Base-by-base conservation (phyloP, 2,113 vertebrate genomes). In the Scolopax mira region DNA sequence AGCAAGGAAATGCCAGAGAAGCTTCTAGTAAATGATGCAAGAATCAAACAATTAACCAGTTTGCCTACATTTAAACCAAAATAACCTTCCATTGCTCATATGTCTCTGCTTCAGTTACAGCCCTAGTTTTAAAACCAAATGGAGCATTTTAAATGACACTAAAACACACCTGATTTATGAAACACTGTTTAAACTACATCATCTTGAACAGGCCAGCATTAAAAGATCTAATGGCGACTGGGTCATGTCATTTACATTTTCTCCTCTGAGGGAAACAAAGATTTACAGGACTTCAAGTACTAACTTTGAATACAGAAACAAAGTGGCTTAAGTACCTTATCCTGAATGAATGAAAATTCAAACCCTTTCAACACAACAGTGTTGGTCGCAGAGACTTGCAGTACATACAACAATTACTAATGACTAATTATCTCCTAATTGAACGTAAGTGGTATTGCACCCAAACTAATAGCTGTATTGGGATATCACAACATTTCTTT, bases 341-440 rank as follows among this genome's bases (percentile, higher is more conserved):
- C 39, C 42, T 74, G 42, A 88, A 80, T 60, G 64, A 86, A 79
- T 35, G 62, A 85, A 74, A 90, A 88, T 1, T 31, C 60, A 95
- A 94, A 66, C 57, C 46, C 30, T 80, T 95, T 90, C 60, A 93
- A 77, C 24, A 55, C 55, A 84, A 52, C 52, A 66, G 18, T 16
- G 17, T 41, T 62, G 22, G 57, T 46, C 7, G 2, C 19, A 88
- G 89, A 77, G 57, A 42, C 74, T 61, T 75, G 21, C 24, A 21
- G 51, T 30, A 46, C 33, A 73, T 18, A 55, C 46, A 79, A 55
- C 74, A 65, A 70, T 73, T 70, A 30, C 54, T 88, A 90, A 83
- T 85, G 41, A 65, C 44, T 77, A 90, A 88, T 90, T 93, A 89
- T 37, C 74, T 83, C 24, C 54, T 79, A 77, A 85, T 93, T 77